These are phyloP conservation scores for Notoglanidium macrostoma DNA, from an alignment of 2,797 vertebrate genomes.

Conservation along the genomic window DNA sequence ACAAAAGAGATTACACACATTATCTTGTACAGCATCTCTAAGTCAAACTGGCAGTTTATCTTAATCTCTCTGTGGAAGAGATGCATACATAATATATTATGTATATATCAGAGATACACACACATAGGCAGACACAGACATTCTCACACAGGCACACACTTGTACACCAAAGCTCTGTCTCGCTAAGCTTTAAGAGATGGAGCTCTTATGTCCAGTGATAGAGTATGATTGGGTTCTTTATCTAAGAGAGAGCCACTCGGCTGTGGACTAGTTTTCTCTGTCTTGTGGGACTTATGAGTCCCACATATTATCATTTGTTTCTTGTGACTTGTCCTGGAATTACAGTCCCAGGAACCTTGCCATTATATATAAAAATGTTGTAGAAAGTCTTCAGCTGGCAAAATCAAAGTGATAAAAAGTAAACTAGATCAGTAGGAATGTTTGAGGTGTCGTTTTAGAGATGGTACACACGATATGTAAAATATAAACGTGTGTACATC, in stretches of 20 bases:
- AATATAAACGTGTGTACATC: neutral
- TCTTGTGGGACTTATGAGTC: slow-evolving; percentile 74
- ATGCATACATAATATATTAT: neutral
- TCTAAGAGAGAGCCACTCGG: slow-evolving; percentile 71
- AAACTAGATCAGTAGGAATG: neutral
- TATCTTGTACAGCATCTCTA: neutral
- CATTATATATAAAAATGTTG: neutral
- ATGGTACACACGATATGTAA: neutral
- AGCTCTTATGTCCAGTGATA: slow-evolving; percentile 80
- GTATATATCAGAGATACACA: slow-evolving; percentile 2
- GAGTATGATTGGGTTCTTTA: slow-evolving; percentile 76
- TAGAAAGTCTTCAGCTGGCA: neutral
- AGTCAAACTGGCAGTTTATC: neutral
- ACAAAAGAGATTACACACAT: neutral
- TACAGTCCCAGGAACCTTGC: slow-evolving; percentile 75
- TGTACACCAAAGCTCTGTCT: neutral
- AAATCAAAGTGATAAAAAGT: neutral
- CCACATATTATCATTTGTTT: slow-evolving; percentile 68
- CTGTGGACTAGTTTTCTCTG: slow-evolving; percentile 77
- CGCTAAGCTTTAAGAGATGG: slow-evolving; percentile 57
- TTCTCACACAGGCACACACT: neutral
- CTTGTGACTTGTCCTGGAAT: slow-evolving; percentile 82
- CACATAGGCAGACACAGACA: neutral
- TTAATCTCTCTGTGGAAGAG: neutral
- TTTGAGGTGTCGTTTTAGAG: neutral